phyloP scores from a whole-genome alignment of 2,888 invertebrate genomes.

The Eupithecia tripunctaria region DNA sequence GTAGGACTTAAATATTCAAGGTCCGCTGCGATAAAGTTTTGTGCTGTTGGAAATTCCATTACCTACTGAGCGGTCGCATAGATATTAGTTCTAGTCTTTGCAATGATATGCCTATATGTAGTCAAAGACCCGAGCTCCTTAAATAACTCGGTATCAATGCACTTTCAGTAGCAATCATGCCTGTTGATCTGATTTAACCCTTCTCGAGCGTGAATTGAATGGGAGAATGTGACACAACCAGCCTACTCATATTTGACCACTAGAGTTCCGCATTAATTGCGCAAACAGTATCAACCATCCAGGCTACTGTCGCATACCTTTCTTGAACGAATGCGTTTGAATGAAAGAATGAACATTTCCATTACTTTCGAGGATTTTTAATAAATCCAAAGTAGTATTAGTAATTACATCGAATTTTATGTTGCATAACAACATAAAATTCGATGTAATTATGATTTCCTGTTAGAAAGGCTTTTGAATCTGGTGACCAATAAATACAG shows the following conservation, averaged over 20 bases:
- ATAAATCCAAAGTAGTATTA: too few species aligned
- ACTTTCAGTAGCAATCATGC: slow-evolving; percentile 21
- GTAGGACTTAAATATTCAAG: background rate
- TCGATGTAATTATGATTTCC: background rate
- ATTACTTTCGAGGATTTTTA: background rate
- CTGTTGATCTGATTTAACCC: slow-evolving; percentile 25
- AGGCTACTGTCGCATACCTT: background rate
- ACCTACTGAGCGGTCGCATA: background rate
- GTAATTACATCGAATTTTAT: too few species aligned
- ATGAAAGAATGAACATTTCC: background rate
- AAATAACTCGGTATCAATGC: background rate
- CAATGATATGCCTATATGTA: background rate
- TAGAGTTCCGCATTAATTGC: slow-evolving; percentile 23
- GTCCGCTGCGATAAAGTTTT: background rate
- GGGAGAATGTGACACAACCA: slow-evolving; percentile 15
- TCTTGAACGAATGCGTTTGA: background rate
- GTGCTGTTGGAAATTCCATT: background rate
- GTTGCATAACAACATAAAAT: background rate
- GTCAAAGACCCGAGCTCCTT: background rate
- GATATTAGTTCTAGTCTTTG: background rate
- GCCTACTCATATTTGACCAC: slow-evolving; percentile 11
- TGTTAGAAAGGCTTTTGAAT: background rate
- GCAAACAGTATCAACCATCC: slow-evolving; percentile 14
- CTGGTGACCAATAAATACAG: background rate
- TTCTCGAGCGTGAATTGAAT: slow-evolving; percentile 26